phyloP scores from a whole-genome alignment of 2,113 vertebrate genomes.

The Ceyx melanurus region DNA sequence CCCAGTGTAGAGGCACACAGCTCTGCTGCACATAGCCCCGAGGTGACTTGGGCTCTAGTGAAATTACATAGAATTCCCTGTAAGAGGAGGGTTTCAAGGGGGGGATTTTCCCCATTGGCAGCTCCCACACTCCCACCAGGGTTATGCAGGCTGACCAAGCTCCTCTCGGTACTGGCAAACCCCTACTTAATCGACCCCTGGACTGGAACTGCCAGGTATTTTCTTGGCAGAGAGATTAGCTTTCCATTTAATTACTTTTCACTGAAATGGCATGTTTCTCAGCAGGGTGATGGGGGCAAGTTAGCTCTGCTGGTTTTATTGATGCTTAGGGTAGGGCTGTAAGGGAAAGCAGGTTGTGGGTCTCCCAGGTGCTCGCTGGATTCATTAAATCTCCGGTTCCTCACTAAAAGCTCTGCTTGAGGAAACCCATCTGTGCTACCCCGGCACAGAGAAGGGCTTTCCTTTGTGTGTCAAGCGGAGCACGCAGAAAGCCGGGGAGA shows the following conservation, averaged over 20 bases:
- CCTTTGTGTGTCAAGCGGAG: constrained; percentile 59
- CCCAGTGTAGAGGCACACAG: rapidly evolving
- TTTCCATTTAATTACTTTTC: constrained; percentile 68
- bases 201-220: constrained; percentile 55
- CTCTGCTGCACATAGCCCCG: rapidly evolving
- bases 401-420: neutral
- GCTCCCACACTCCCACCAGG: neutral
- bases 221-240: constrained; percentile 39
- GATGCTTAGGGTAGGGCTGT: neutral
- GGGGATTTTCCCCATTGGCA: neutral
- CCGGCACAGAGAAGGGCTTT: constrained; percentile 19
- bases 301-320: constrained; percentile 42
- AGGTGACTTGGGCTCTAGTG: neutral
- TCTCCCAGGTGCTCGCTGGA: neutral
- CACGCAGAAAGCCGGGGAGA: neutral
- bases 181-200: neutral
- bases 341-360: neutral
- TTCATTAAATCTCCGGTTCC: constrained; percentile 5
- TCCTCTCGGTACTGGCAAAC: neutral
- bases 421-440: rapidly evolving
- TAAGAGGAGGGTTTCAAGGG: neutral
- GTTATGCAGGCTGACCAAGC: neutral
- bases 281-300: neutral
- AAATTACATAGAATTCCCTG: neutral
- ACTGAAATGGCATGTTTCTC: constrained; percentile 42